phyloP scores from a whole-genome alignment of 2,888 invertebrate genomes.

The Drosophila eohydei region DNA sequence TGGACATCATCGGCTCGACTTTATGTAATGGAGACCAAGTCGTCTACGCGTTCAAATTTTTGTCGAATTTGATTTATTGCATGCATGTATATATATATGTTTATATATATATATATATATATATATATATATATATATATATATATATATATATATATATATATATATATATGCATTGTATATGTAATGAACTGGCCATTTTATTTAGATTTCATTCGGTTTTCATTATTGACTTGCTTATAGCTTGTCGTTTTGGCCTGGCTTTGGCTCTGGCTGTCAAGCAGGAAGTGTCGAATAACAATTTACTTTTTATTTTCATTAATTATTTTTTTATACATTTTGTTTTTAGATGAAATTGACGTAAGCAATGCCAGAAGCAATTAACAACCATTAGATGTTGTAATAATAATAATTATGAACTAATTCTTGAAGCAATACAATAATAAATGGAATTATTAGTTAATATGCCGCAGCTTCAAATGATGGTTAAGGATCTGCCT shows the following conservation, averaged over 20 bases:
- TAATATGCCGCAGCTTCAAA: no score
- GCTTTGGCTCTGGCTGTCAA: conserved; percentile 21
- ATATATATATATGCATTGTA: not conserved
- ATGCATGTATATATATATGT: conserved; percentile 16
- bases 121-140: conserved; percentile 17
- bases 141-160: conserved; percentile 18
- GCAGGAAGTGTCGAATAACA: conserved; percentile 73
- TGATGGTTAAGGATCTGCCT: no score
- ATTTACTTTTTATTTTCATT: conserved; percentile 2
- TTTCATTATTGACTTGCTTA: conserved; percentile 28
- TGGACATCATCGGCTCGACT: conserved; percentile 32
- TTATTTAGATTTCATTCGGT: conserved; percentile 54
- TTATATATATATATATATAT: conserved; percentile 16
- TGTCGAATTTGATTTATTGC: conserved; percentile 45
- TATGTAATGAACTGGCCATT: conserved; percentile 61
- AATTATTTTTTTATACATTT: conserved; percentile 1
- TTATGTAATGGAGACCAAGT: conserved; percentile 58
- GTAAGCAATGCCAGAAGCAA: conserved; percentile 45
- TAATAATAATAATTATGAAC: no score
- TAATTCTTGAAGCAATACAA: not conserved
- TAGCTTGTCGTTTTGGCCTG: conserved; percentile 18
- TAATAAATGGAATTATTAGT: not conserved
- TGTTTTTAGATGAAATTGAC: conserved; percentile 46
- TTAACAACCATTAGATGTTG: no score
- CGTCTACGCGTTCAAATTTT: conserved; percentile 48